These are phyloP conservation scores for Leuciscus idus DNA, from an alignment of 2,113 vertebrate genomes.

Conservation along the genomic window DNA sequence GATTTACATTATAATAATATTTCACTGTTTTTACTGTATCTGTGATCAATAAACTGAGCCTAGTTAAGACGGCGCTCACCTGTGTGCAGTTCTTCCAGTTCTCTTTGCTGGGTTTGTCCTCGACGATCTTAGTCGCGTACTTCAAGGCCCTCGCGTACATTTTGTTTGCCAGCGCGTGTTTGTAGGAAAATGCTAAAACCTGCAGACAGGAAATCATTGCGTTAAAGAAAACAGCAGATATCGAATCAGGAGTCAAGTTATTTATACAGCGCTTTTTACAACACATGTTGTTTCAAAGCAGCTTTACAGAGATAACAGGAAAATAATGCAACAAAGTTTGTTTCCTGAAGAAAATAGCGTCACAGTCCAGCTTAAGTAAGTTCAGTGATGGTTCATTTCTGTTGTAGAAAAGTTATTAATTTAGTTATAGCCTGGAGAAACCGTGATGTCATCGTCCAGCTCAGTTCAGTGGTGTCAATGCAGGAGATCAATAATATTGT, in stretches of 20 bases:
- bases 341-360: no score
- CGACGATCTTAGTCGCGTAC: constrained; percentile 91
- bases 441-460: no score
- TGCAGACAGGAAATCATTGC: constrained; percentile 55
- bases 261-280: no score
- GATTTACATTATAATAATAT: not conserved
- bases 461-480: no score
- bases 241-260: not conserved
- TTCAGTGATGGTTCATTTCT: no score
- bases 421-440: no score
- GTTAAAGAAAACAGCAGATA: not conserved
- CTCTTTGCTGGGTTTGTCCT: constrained; percentile 96
- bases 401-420: no score
- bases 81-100: constrained; percentile 97
- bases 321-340: no score
- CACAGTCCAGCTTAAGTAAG: no score
- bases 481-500: no score
- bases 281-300: no score
- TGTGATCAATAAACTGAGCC: not conserved
- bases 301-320: no score
- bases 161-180: constrained; percentile 93
- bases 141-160: constrained; percentile 95
- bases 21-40: not conserved
- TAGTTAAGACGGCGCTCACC: constrained; percentile 56
- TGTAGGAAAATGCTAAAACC: constrained; percentile 96